These are phyloP conservation scores for Catostomus latipinnis DNA, from an alignment of 2,797 vertebrate species.

Conservation along the genomic window DNA sequence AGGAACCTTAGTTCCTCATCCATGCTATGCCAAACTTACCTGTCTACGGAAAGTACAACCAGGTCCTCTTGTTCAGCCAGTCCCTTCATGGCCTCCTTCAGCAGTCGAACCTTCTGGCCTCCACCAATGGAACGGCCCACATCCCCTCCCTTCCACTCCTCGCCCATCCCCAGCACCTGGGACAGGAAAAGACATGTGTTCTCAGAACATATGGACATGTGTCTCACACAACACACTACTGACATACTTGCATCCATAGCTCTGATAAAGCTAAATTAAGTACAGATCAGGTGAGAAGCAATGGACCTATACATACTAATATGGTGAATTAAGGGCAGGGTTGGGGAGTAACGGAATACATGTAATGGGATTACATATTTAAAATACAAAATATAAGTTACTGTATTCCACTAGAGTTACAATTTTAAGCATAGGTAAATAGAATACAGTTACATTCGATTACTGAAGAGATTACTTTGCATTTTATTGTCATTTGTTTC, in stretches of 20 bases:
- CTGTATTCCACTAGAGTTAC: too few species aligned
- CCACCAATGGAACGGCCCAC: constrained; percentile 89
- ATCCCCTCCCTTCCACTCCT: constrained; percentile 92
- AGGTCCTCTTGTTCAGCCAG: constrained; percentile 85
- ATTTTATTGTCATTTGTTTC: too few species aligned
- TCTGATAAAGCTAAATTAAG: neutral
- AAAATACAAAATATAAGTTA: too few species aligned
- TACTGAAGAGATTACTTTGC: too few species aligned
- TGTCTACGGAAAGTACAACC: constrained; percentile 89
- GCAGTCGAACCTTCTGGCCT: constrained; percentile 93
- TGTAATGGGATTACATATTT: too few species aligned
- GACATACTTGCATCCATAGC: neutral
- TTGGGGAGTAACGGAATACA: too few species aligned
- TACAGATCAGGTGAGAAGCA: neutral
- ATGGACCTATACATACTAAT: neutral
- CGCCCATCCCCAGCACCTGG: constrained; percentile 92
- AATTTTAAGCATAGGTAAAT: too few species aligned
- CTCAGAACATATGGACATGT: too few species aligned
- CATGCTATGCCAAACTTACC: constrained; percentile 73
- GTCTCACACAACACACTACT: neutral
- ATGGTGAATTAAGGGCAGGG: neutral
- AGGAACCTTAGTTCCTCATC: too few species aligned
- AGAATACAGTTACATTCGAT: too few species aligned
- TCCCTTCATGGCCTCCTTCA: constrained; percentile 86
- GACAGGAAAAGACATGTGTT: constrained; percentile 13